Evolutionary conservation across 2,113 vertebrate species (phyloP).

Genomic region (Prunella fulvescens): DNA sequence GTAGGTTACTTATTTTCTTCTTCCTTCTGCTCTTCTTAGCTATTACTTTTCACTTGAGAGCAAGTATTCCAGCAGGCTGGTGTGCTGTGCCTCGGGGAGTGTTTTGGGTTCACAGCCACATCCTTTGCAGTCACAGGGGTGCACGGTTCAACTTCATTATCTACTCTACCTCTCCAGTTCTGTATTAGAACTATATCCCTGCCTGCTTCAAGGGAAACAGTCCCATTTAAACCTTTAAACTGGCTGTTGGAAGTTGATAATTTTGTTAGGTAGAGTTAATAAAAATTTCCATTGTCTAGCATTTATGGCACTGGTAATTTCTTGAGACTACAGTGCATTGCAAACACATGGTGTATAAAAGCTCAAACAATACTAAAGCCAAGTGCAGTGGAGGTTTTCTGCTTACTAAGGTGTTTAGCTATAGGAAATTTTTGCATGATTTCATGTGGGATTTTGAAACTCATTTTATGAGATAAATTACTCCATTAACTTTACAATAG

Average conservation of each 20-base stretch:
- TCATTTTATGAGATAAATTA: constrained; percentile 49
- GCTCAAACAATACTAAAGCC: background rate
- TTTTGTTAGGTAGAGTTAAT: background rate
- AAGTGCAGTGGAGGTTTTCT: background rate
- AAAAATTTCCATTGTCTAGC: background rate
- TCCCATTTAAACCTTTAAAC: background rate
- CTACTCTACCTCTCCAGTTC: background rate
- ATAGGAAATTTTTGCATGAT: constrained; percentile 3
- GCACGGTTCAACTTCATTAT: background rate
- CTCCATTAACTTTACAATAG: constrained; percentile 50
- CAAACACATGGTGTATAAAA: background rate
- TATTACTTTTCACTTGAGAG: background rate
- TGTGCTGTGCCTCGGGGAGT: background rate
- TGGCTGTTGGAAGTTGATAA: background rate
- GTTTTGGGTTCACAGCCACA: background rate
- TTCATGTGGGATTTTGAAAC: constrained; percentile 45
- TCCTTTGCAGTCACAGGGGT: background rate
- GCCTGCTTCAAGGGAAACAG: background rate
- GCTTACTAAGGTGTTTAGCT: constrained; percentile 20
- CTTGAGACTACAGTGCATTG: background rate
- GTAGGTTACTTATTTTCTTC: background rate
- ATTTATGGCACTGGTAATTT: background rate
- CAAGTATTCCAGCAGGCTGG: background rate
- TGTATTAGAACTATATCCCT: background rate
- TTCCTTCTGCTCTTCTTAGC: background rate